Base-by-base conservation (phyloP, 2,888 invertebrate genomes). In the Eristalinus aeneus region DNA sequence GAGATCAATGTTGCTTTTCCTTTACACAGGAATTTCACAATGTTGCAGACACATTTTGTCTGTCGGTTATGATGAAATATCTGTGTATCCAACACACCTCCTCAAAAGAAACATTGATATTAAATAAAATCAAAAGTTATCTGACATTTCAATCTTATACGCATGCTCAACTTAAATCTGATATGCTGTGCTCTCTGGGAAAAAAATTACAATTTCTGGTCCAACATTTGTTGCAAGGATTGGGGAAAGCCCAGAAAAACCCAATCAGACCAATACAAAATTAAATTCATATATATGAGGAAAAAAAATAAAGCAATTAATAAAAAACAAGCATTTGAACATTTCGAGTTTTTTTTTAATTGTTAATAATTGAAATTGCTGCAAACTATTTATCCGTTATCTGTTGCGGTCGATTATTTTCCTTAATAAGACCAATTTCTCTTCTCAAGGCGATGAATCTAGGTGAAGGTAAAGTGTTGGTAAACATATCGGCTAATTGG, bases 401-500 rank as follows among this genome's bases (percentile, higher is more conserved):
- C 6, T 46, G 39, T 46, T n/a, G 39, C n/a, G 39, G 39, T 16
- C 39, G 6, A 46, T n/a, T n/a, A 46, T n/a, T 46, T 46, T 46
- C 39, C 4, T 46, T n/a, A 46, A 6, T 46, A 46, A 46, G 39
- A 46, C 16, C 39, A n/a, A 46, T 46, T 46, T 46, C 39, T n/a
- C n/a, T 46, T 46, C 39, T 46, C 39, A 46, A 46, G 34, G 11
- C 22, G 23, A 54, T 32, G 36, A 31, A 54, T 53, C 31, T 53
- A 12, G 31, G 11, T 53, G 39, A 31, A 54, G 31, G 53, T 23
- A 31, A 31, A 32, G 20, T 31, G n/a, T 54, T 54, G 31, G 39
- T 46, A n/a, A 46, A n/a, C n/a, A 46, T n/a, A n/a, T 72, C 61
- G 60, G 58, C 61, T 46, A 72, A 46, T 61, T 61, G 72, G 4